Evolutionary conservation across 2,113 vertebrate species (phyloP), one percentile per base, ranked within the genome.

Genomic region (Apus apus): DNA sequence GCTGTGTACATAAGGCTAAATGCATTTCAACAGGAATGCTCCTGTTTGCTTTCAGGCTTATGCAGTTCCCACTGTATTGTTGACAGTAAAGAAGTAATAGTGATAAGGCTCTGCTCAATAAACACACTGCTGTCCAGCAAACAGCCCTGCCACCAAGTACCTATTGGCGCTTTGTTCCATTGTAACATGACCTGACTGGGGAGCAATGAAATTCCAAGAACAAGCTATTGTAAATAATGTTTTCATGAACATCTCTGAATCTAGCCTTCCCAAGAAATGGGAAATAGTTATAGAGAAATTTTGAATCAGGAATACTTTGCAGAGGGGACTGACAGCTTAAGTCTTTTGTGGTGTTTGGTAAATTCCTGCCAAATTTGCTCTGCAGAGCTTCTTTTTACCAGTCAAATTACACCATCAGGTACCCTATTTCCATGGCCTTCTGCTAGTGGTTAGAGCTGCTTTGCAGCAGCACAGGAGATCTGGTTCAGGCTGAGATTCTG

Each of bases 41-140:
- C 0, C 21, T 95, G 7, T 93, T 94, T 93, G 75, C 15, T 90
- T 93, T 93, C 3, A 7, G 3, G 77, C 46, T 73, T 65, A 23
- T 14, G 82, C 80, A 67, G 72, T 86, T 96, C 83, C 85, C 65
- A 75, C 94, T 94, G 84, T 92, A 30, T 60, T 94, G 79, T 96
- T 96, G 94, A 90, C 82, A 77, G 43, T 81, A 84, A 81, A 90
- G 79, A 88, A 11, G 16, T 91, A 70, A 64, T 56, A 80, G 64
- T 32, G 93, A 96, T 95, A 97, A 94, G 81, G 58, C 40, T 68
- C 5, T 76, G 64, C 75, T 94, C 75, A 34, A 3, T 80, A 79
- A 91, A 71, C 78, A 84, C 60, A n/a, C 26, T 0, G 2, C 75
- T 94, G 72, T 90, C 85, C 82, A 86, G 90, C 90, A 74, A 83